These are phyloP conservation scores for Chrysocyon brachyurus DNA, from an alignment of 2,797 vertebrate species.

Conservation along the genomic window DNA sequence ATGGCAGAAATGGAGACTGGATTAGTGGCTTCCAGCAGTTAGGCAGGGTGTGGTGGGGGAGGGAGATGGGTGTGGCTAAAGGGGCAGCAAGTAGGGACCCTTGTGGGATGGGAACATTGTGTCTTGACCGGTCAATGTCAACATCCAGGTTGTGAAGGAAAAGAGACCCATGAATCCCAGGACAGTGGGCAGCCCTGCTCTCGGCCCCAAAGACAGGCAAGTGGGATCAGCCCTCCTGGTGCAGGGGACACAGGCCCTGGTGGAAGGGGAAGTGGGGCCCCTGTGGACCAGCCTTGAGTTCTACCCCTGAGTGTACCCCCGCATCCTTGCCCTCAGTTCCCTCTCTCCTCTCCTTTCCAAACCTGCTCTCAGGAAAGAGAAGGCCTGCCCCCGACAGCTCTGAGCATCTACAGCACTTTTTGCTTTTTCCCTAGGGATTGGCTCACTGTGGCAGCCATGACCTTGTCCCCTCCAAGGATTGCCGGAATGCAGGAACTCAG, in stretches of 20 bases:
- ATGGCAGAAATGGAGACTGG: background rate
- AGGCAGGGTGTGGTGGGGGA: background rate
- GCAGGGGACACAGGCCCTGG: too few relatives aligned
- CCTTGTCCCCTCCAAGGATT: background rate
- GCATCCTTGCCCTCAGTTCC: too few relatives aligned
- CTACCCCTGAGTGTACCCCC: background rate
- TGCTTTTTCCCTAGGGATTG: background rate
- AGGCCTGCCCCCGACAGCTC: background rate
- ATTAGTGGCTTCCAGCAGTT: background rate
- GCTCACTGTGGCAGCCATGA: accelerated
- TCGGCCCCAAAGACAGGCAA: background rate
- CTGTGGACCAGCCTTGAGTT: background rate
- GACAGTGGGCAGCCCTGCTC: background rate
- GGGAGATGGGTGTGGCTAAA: background rate
- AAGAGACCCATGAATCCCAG: background rate
- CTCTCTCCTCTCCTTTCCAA: background rate
- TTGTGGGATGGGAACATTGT: background rate
- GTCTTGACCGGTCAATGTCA: too few relatives aligned
- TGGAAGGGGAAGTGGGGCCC: accelerated
- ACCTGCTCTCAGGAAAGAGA: background rate
- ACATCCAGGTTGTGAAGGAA: background rate
- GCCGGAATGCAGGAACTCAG: accelerated
- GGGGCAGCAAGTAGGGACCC: background rate
- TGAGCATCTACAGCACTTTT: too few relatives aligned
- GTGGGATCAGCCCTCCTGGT: background rate